Conservation (phyloP, 2,113 vertebrate species). For the Hippocampus barbouri region DNA sequence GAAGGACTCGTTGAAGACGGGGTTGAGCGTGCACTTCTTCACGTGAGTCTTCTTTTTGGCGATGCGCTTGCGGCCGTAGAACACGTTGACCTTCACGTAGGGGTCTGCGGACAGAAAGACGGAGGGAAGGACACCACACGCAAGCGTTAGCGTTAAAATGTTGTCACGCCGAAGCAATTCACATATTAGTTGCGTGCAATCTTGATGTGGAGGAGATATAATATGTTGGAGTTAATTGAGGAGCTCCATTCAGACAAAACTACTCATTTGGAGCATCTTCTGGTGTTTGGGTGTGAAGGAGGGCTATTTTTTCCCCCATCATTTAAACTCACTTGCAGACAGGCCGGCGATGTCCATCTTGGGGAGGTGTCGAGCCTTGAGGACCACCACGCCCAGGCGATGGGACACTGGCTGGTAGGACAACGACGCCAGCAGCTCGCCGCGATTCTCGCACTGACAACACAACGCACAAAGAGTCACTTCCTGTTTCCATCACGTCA, state of each 20-base stretch:
- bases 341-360: conserved; percentile 97
- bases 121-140: neutral
- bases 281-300: too few species aligned
- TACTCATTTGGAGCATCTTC: too few species aligned
- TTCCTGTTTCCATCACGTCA: neutral
- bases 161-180: too few species aligned
- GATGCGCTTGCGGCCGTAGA: conserved; percentile 90
- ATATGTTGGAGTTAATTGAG: too few species aligned
- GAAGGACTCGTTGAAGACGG: conserved; percentile 96
- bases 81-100: conserved; percentile 97
- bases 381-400: conserved; percentile 93
- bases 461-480: neutral
- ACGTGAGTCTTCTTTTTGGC: conserved; percentile 98
- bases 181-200: too few species aligned
- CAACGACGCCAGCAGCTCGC: conserved; percentile 91
- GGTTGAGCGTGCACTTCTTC: conserved; percentile 96
- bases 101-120: conserved; percentile 73
- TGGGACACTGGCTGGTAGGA: conserved; percentile 94
- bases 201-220: too few species aligned
- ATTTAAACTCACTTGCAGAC: conserved; percentile 88
- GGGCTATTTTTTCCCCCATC: too few species aligned
- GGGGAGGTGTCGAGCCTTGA: conserved; percentile 92
- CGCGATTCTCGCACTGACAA: conserved; percentile 81
- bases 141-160: too few species aligned
- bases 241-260: too few species aligned